A percentile compares a stretch with the other conserved stretches of the same genome.
phyloP scores from a whole-genome alignment of 1,140 invertebrate species.

The Lasioglossum albipes region DNA sequence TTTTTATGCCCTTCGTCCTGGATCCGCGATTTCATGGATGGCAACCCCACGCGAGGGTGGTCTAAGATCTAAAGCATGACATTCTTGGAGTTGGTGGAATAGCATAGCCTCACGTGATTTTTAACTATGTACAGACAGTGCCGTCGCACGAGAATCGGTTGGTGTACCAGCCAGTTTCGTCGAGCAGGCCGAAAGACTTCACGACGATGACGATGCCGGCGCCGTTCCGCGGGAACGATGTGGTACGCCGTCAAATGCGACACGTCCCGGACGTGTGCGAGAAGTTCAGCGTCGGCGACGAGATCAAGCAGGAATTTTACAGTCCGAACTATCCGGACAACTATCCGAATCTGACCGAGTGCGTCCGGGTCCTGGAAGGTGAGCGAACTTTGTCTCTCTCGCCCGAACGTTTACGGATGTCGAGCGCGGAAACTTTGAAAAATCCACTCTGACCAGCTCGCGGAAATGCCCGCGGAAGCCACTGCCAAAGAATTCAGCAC shows the following conservation, averaged over 20 bases:
- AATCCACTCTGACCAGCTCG: background rate
- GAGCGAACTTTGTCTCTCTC: constrained; percentile 63
- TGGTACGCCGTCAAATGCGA: constrained; percentile 70
- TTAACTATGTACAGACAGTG: constrained; percentile 51
- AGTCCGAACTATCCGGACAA: constrained; percentile 87
- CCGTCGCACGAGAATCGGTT: constrained; percentile 6
- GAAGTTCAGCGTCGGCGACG: constrained; percentile 82
- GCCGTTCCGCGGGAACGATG: constrained; percentile 32
- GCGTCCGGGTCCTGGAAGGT: constrained; percentile 86
- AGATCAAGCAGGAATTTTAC: constrained; percentile 84
- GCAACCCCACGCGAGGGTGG: too few species aligned
- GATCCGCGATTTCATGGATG: too few species aligned
- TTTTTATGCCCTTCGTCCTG: too few species aligned
- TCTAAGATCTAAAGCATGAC: too few species aligned
- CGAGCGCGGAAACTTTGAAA: background rate
- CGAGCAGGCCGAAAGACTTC: background rate
- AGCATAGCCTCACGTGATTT: constrained; percentile 10
- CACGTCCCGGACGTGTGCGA: constrained; percentile 76
- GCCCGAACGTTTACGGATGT: constrained; percentile 15
- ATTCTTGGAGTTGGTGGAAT: constrained; percentile 15
- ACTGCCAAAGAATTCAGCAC: too few species aligned
- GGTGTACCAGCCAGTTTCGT: background rate
- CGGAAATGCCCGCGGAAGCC: background rate
- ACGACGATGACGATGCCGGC: constrained; percentile 28
- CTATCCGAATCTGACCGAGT: constrained; percentile 87